Conservation (phyloP, 2,797 vertebrate genomes). For the Champsocephalus esox region DNA sequence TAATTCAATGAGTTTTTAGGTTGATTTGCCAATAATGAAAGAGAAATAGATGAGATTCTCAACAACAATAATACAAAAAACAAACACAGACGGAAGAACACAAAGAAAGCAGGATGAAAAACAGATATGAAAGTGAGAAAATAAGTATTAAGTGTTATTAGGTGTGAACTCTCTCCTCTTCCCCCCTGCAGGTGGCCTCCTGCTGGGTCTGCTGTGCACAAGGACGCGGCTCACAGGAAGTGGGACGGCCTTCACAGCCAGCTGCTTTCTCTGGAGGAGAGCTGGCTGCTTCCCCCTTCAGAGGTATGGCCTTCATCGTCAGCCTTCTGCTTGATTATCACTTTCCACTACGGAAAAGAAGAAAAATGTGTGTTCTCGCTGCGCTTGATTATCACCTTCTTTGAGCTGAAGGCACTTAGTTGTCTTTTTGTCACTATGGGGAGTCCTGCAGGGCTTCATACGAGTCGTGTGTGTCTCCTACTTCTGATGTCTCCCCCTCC, state of each 20-base stretch:
- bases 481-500: constrained; percentile 1
- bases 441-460: constrained; percentile 60
- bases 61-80: background rate
- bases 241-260: constrained; percentile 74
- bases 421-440: constrained; percentile 57
- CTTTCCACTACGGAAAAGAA: constrained; percentile 39
- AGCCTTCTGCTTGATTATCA: constrained; percentile 66
- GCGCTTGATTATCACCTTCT: constrained; percentile 76
- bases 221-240: constrained; percentile 62
- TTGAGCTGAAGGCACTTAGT: constrained; percentile 58
- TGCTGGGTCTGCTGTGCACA: constrained; percentile 37
- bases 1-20: background rate
- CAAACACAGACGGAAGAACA: no score
- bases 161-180: constrained; percentile 16
- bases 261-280: constrained; percentile 68
- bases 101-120: background rate
- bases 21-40: background rate
- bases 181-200: constrained; percentile 55
- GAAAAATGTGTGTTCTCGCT: constrained; percentile 37
- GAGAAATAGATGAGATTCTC: background rate
- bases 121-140: background rate
- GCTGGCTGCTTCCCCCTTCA: constrained; percentile 54
- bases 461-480: constrained; percentile 27
- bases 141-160: background rate
- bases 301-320: constrained; percentile 55